These are phyloP conservation scores for Cremastinae sp. DNA, from an alignment of 2,888 invertebrate genomes.

Conservation along the genomic window DNA sequence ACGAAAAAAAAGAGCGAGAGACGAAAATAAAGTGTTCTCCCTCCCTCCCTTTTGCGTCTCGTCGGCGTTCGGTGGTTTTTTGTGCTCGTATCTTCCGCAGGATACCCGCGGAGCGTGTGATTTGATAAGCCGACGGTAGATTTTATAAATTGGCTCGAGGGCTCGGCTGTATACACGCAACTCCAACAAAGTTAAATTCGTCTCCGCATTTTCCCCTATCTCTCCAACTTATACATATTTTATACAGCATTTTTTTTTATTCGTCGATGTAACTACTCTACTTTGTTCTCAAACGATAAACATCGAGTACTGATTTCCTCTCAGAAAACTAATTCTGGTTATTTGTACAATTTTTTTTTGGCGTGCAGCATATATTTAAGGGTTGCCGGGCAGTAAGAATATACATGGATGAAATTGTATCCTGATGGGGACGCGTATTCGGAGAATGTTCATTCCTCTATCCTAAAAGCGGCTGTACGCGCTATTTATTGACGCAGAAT, in stretches of 20 bases:
- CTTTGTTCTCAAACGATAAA: background rate
- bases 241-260: background rate
- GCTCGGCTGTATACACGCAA: slow-evolving; percentile 16
- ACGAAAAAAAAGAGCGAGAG: slow-evolving; percentile 12
- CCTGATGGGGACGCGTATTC: background rate
- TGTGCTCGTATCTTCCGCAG: slow-evolving; percentile 48
- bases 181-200: slow-evolving; percentile 27
- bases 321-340: too few relatives aligned
- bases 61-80: slow-evolving; percentile 16
- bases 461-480: slow-evolving; percentile 6
- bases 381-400: too few relatives aligned
- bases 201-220: slow-evolving; percentile 2
- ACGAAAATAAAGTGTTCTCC: background rate
- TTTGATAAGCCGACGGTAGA: slow-evolving; percentile 57
- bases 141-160: slow-evolving; percentile 52
- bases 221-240: slow-evolving; percentile 14
- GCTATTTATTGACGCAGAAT: background rate
- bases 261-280: too few relatives aligned
- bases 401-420: too few relatives aligned
- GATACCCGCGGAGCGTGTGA: slow-evolving; percentile 60
- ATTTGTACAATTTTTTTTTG: too few relatives aligned
- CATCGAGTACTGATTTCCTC: too few relatives aligned
- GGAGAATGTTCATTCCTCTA: background rate
- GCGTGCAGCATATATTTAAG: too few relatives aligned
- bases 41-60: slow-evolving; percentile 14